A percentile compares a stretch with the other conserved stretches of the same genome.
Conservation (phyloP, 2,888 invertebrate species). For the Drosophila meridiana region DNA sequence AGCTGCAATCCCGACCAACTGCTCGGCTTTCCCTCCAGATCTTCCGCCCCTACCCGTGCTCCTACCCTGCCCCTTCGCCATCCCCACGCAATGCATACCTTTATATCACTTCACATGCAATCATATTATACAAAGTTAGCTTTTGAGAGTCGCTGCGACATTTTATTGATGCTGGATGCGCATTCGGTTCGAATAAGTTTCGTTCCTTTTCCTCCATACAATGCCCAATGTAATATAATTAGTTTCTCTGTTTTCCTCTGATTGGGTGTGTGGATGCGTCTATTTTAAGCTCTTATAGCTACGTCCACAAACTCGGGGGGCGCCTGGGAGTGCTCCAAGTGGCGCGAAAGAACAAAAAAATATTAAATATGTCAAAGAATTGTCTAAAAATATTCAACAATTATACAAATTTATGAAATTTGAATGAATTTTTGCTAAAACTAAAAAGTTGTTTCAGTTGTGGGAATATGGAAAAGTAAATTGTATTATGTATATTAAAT, state of each 20-base stretch:
- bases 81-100: background rate
- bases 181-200: slow-evolving; percentile 30
- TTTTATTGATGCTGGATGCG: slow-evolving; percentile 50
- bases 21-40: background rate
- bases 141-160: slow-evolving; percentile 36
- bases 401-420: background rate
- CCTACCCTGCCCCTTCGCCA: too few species aligned
- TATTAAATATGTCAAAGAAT: slow-evolving; percentile 10
- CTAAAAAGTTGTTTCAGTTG: background rate
- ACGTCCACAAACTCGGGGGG: slow-evolving; percentile 1
- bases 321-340: background rate
- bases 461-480: background rate
- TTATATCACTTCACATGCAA: slow-evolving; percentile 7
- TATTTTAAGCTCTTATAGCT: slow-evolving; percentile 30
- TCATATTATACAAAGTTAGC: slow-evolving; percentile 33
- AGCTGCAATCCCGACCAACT: slow-evolving; percentile 52
- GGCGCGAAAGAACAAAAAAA: background rate
- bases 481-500: background rate
- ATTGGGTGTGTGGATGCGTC: slow-evolving; percentile 8
- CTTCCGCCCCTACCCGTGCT: background rate
- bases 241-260: slow-evolving; percentile 22
- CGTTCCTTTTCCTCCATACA: slow-evolving; percentile 17
- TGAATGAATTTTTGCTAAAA: background rate
- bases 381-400: slow-evolving; percentile 2
- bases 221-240: slow-evolving; percentile 28